phyloP scores from a whole-genome alignment of 2,797 vertebrate species.

The Paramormyrops hopkinsi region DNA sequence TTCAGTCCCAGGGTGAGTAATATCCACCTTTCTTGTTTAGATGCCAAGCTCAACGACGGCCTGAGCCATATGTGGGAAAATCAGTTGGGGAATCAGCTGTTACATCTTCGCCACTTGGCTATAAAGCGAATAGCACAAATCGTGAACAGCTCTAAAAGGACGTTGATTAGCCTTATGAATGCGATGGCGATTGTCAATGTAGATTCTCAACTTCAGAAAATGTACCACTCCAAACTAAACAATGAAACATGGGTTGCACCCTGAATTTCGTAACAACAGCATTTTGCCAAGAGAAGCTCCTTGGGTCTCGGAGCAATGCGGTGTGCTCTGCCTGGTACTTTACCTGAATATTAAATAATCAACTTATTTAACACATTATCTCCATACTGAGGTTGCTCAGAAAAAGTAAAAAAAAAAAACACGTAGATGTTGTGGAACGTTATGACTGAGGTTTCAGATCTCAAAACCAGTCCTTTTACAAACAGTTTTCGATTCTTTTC shows the following conservation, averaged over 20 bases:
- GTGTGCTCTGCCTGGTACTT: background rate
- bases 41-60: constrained; percentile 15
- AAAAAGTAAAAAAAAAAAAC: background rate
- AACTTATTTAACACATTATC: background rate
- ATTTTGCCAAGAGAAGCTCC: background rate
- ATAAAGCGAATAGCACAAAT: background rate
- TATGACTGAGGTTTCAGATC: background rate
- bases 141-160: background rate
- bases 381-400: background rate
- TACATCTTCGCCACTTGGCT: background rate
- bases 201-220: background rate
- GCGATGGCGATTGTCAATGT: background rate
- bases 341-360: background rate
- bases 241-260: background rate
- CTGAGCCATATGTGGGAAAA: background rate
- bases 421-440: background rate
- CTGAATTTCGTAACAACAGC: background rate
- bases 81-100: background rate
- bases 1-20: constrained; percentile 25
- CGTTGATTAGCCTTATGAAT: background rate
- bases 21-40: constrained; percentile 22
- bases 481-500: background rate
- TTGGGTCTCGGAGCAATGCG: background rate
- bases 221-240: background rate
- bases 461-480: background rate